Base-by-base conservation (phyloP, 2,888 invertebrate genomes). In the Dynastes hyllus region DNA sequence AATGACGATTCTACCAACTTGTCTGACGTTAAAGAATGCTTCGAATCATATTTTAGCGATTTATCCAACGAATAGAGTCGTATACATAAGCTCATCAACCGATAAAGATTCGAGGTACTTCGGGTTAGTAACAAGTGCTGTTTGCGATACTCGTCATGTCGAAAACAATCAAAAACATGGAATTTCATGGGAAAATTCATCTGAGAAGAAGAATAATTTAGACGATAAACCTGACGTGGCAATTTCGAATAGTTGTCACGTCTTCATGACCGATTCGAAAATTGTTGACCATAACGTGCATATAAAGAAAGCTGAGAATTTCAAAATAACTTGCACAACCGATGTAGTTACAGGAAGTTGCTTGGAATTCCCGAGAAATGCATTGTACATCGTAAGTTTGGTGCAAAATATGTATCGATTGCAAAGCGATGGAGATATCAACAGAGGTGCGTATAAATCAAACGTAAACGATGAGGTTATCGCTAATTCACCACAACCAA, bases 81-180 rank as follows among this genome's bases (percentile, higher is more conserved):
- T 96, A 45, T 98, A 96, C 86, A 96, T 97, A 67, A 97, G 97
- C 80, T 95, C 96, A 2, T 96, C 96, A 65, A 95, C 95, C 0
- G 98, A 98, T 84, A 96, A 96, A 83, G 97, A 98, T 86, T 93
- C 96, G 84, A 92, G 96, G 73, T 98, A 96, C 88, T 98, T 98
- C 87, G 98, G 98, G 0, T 92, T 98, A 63, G 95, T 98, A 2
- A 98, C 98, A 0, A 94, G 95, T 85, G 95, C 95, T 0, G 93
- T 94, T 80, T 90, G 91, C 79, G 90, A 88, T 79, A 85, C 82
- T 11, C 83, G 86, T 61, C 83, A 79, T 65, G 80, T 81, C 53
- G 85, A 85, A 66, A 82, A 81, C 79, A 77, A 80, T 13, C 82
- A 83, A 61, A 85, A 86, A 77, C 85, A 85, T 78, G 83, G 63